Evolutionary conservation across 2,888 invertebrate species (phyloP), one percentile per base, ranked within the genome.

Genomic region (Scaptomyza cyrtandrae): DNA sequence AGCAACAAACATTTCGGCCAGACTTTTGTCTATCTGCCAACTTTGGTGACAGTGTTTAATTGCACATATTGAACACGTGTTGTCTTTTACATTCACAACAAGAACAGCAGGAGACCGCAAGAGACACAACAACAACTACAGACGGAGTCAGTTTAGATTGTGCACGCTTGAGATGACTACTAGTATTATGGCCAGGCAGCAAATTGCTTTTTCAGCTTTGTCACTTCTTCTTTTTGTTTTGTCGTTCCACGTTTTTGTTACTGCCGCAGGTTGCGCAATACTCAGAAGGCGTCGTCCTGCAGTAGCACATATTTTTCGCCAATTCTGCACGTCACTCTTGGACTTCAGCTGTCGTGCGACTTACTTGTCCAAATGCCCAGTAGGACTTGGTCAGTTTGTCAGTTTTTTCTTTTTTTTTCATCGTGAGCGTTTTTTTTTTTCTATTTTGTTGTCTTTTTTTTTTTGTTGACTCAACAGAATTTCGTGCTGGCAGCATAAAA

Each of bases 21-120:
- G 63, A 66, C 27, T 52, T 67, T 39, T 65, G 49, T 61, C 68
- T 68, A 71, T 50, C 44, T 84, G 68, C 71, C 60, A 66, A 56
- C 56, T 77, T 80, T 71, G 71, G 85, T 75, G 87, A 88, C 89
- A 87, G 74, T 85, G 85, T 85, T 85, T 85, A 85, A 85, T 85
- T 88, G 89, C 89, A 88, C 87, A 88, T 88, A 85, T 85, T 84
- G 87, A 85, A 87, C 85, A 85, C 85, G 89, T 87, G 85, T 88
- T 78, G 78, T 85, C 63, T 74, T 68, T 64, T 64, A 53, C 63
- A 31, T 24, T 1, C 45, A 52, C 49, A 68, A 27, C 39, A 53
- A 33, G 33, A 54, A 1, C 14, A 45, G n/a, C n/a, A 33, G 3
- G 13, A 33, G n/a, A 1, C 33, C 33, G 33, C n/a, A 35, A 10